phyloP scores from a whole-genome alignment of 2,888 invertebrate genomes.

The Anoplius nigerrimus region DNA sequence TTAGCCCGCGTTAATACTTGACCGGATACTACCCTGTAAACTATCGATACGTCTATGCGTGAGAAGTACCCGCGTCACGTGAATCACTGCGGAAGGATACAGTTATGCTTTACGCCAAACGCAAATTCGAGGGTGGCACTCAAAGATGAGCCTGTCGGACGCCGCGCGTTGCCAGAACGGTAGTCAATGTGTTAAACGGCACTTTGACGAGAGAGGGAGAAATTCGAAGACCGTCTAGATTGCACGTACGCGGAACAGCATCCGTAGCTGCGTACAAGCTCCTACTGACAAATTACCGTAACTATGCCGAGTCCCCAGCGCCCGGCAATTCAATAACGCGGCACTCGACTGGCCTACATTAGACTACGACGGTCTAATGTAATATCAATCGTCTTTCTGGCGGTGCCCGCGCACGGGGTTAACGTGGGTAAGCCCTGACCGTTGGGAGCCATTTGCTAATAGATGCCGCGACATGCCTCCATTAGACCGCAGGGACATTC shows the following conservation, averaged over 20 bases:
- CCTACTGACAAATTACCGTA: conserved; percentile 23
- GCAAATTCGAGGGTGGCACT: too few relatives aligned
- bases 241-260: not conserved
- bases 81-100: too few relatives aligned
- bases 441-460: conserved; percentile 71
- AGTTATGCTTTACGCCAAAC: too few relatives aligned
- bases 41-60: too few relatives aligned
- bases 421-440: conserved; percentile 66
- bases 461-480: conserved; percentile 69
- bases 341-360: conserved; percentile 50
- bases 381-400: conserved; percentile 63
- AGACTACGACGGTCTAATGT: conserved; percentile 55
- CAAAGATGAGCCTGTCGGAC: too few relatives aligned
- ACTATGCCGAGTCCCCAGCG: conserved; percentile 34
- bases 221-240: not conserved
- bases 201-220: not conserved
- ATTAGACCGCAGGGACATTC: conserved; percentile 70
- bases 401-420: conserved; percentile 53
- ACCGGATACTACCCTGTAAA: too few relatives aligned
- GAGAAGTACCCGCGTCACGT: too few relatives aligned
- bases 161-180: too few relatives aligned
- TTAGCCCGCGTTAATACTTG: too few relatives aligned
- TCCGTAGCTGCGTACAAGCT: not conserved
- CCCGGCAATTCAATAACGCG: conserved; percentile 50
- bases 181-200: too few relatives aligned